These are phyloP conservation scores for Caenorhabditis latens DNA, from an alignment of 1,140 invertebrate species.

Conservation along the genomic window DNA sequence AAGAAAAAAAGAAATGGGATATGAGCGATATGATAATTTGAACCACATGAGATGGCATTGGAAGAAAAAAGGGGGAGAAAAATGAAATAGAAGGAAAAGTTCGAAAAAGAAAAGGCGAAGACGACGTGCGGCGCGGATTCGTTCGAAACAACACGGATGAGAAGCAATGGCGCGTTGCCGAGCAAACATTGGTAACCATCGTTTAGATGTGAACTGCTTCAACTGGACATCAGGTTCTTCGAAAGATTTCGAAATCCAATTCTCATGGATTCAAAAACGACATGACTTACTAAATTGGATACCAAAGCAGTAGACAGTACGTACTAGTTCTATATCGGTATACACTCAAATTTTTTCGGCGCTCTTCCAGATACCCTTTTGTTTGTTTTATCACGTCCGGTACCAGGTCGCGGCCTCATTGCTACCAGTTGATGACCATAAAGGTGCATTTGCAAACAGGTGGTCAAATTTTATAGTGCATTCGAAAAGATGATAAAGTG, in stretches of 20 bases:
- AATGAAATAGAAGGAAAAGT: conserved; percentile 9
- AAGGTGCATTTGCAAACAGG: conserved; percentile 37
- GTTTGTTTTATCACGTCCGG: conserved; percentile 45
- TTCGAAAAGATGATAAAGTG: not conserved
- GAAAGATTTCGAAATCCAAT: not conserved
- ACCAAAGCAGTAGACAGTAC: not conserved
- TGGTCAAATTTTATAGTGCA: conserved; percentile 43
- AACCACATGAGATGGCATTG: conserved; percentile 30
- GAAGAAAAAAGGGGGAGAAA: not conserved
- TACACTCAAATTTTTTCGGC: not conserved
- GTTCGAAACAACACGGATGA: conserved; percentile 52
- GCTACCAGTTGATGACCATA: conserved; percentile 41
- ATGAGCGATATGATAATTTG: conserved; percentile 55
- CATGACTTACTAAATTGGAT: too few relatives aligned
- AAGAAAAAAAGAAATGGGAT: conserved; percentile 33
- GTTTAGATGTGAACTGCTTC: conserved; percentile 13
- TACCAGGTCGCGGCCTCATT: conserved; percentile 50
- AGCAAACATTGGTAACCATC: conserved; percentile 50
- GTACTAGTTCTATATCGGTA: conserved; percentile 23
- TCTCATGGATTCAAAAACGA: not conserved
- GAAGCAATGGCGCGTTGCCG: conserved; percentile 34
- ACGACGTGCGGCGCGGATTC: not conserved
- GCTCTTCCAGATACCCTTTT: not conserved
- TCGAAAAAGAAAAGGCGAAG: not conserved
- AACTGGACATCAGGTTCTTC: conserved; percentile 28